Evolutionary conservation across 2,888 invertebrate species (phyloP).

Genomic region (Helobdella robusta): DNA sequence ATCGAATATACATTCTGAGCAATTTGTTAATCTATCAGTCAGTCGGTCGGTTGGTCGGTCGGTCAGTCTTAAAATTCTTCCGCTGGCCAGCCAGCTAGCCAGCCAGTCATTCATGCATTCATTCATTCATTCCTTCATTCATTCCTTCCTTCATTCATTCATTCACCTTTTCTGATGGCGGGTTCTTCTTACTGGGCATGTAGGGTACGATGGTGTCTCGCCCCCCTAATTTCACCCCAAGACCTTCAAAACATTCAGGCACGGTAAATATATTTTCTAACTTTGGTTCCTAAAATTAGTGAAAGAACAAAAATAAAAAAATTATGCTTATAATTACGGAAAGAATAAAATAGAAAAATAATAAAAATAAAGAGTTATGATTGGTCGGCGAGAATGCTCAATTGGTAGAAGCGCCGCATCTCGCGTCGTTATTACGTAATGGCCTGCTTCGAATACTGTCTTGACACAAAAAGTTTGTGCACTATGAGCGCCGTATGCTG

Average conservation of each 20-base stretch:
- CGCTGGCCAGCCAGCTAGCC: not conserved
- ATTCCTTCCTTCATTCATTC: not conserved
- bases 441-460: too few relatives aligned
- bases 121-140: not conserved
- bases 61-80: not conserved
- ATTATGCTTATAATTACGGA: too few relatives aligned
- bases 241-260: conserved; percentile 13
- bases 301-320: not conserved
- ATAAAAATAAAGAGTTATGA: too few relatives aligned
- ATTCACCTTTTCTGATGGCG: conserved; percentile 16
- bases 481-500: too few relatives aligned
- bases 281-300: conserved; percentile 9
- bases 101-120: not conserved
- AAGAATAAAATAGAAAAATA: too few relatives aligned
- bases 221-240: conserved; percentile 13
- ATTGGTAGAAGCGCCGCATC: too few relatives aligned
- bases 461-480: too few relatives aligned
- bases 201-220: conserved; percentile 16
- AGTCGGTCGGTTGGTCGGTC: not conserved
- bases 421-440: too few relatives aligned
- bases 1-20: not conserved
- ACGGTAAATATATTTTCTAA: conserved; percentile 7
- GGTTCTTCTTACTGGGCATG: conserved; percentile 11
- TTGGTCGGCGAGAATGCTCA: too few relatives aligned
- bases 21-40: not conserved